Percentiles rank a stretch among this genome's conserved stretches.
Evolutionary conservation across 2,888 invertebrate species (phyloP).

Genomic region (Tipula confusa): DNA sequence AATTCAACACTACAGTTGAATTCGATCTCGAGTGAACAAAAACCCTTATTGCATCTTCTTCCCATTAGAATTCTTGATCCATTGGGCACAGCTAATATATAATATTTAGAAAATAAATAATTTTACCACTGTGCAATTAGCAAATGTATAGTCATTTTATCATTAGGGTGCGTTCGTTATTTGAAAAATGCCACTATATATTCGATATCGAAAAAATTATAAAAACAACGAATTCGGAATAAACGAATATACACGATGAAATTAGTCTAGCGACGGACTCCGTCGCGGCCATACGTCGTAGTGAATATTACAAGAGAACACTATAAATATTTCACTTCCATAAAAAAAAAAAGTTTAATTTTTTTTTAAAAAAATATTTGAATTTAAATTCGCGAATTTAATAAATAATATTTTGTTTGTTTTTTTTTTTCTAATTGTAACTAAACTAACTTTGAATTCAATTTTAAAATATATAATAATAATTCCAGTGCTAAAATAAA

Average conservation of each 20-base stretch:
- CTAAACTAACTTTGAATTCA: conserved; percentile 4
- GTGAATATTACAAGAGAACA: background rate
- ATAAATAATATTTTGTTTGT: conserved; percentile 21
- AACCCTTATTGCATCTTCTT: too few species aligned
- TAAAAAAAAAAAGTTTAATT: conserved; percentile 7
- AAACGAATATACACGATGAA: conserved; percentile 21
- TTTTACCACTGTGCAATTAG: too few species aligned
- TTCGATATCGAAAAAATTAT: background rate
- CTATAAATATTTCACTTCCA: background rate
- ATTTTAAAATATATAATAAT: background rate
- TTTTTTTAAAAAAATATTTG: conserved; percentile 4
- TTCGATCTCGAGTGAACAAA: too few species aligned
- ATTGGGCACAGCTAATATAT: too few species aligned
- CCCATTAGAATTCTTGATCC: too few species aligned
- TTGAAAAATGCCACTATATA: background rate
- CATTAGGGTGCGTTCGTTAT: background rate
- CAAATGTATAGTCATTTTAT: too few species aligned
- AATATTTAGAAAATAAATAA: too few species aligned
- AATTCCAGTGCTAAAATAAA: conserved; percentile 27
- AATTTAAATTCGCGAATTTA: conserved; percentile 14
- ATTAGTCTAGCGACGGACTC: conserved; percentile 37
- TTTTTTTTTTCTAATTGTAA: conserved; percentile 28
- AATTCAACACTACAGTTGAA: too few species aligned
- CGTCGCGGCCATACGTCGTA: conserved; percentile 37
- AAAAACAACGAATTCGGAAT: conserved; percentile 27